Percentiles rank a stretch among this genome's conserved stretches.
Conservation (phyloP, 2,888 invertebrate species). For the Acronicta psi region DNA sequence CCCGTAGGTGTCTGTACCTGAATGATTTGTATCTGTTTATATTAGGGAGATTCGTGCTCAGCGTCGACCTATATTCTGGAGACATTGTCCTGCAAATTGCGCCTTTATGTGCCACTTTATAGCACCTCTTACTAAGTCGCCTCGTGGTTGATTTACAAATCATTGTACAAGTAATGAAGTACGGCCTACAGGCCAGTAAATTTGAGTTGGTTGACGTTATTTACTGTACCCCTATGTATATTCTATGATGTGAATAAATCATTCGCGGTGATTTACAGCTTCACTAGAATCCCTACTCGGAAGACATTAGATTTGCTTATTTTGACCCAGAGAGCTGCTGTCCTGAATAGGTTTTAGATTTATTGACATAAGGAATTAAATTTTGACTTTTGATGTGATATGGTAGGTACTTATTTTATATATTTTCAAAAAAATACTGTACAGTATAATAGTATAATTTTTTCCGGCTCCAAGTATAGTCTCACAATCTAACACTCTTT, state of each 20-base stretch:
- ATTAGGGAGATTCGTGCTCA: slow-evolving; percentile 32
- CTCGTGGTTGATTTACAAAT: slow-evolving; percentile 50
- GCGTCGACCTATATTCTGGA: slow-evolving; percentile 40
- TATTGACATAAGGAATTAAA: too few species aligned
- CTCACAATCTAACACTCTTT: too few species aligned
- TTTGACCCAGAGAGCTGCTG: slow-evolving; percentile 31
- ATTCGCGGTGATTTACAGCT: slow-evolving; percentile 34
- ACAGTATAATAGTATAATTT: too few species aligned
- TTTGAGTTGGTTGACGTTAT: slow-evolving; percentile 34
- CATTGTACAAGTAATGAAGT: slow-evolving; percentile 54
- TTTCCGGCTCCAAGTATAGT: too few species aligned
- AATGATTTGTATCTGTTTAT: slow-evolving; percentile 56
- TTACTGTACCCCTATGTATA: slow-evolving; percentile 19
- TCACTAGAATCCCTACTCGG: slow-evolving; percentile 39
- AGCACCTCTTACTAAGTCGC: slow-evolving; percentile 28
- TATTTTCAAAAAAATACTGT: too few species aligned
- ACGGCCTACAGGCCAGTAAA: slow-evolving; percentile 36
- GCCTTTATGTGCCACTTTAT: slow-evolving; percentile 32
- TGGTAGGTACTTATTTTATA: too few species aligned
- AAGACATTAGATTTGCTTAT: slow-evolving; percentile 44
- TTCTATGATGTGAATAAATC: slow-evolving; percentile 41
- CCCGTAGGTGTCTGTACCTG: slow-evolving; percentile 46
- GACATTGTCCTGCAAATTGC: slow-evolving; percentile 52
- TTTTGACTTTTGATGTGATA: too few species aligned
- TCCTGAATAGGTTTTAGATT: too few species aligned